phyloP scores from a whole-genome alignment of 2,888 invertebrate species.

The Adelognathus sp. region DNA sequence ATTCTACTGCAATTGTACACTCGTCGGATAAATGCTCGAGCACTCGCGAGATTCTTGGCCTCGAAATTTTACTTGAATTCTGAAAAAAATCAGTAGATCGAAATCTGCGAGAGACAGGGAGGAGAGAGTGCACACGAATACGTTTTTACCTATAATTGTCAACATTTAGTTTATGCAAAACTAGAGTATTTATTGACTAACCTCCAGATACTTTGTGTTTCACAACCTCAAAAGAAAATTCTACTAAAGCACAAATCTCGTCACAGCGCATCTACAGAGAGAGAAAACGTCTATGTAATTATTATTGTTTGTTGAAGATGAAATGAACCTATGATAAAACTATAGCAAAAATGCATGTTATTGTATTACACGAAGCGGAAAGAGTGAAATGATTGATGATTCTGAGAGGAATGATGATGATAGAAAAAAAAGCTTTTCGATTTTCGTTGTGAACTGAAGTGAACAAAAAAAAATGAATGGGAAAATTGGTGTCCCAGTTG shows the following conservation, averaged over 20 bases:
- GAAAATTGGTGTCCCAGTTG: neutral
- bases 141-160: too few relatives aligned
- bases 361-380: conserved; percentile 20
- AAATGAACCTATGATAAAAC: conserved; percentile 18
- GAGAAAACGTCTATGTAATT: conserved; percentile 30
- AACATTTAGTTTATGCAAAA: too few relatives aligned
- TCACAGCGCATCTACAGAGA: neutral
- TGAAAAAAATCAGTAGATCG: too few relatives aligned
- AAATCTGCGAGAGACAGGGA: too few relatives aligned
- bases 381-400: conserved; percentile 4
- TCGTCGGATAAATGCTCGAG: too few relatives aligned
- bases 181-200: neutral
- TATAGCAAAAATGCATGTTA: conserved; percentile 46
- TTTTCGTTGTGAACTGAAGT: neutral
- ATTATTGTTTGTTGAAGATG: conserved; percentile 47
- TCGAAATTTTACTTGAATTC: too few relatives aligned
- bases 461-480: neutral
- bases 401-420: conserved; percentile 17
- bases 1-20: too few relatives aligned
- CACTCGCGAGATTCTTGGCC: too few relatives aligned
- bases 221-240: neutral
- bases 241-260: neutral
- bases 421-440: neutral
- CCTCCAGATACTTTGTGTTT: neutral
- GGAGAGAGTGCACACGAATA: too few relatives aligned